These are phyloP conservation scores for Stegodyphus mimosarum DNA, from an alignment of 1,140 invertebrate species.

Conservation along the genomic window DNA sequence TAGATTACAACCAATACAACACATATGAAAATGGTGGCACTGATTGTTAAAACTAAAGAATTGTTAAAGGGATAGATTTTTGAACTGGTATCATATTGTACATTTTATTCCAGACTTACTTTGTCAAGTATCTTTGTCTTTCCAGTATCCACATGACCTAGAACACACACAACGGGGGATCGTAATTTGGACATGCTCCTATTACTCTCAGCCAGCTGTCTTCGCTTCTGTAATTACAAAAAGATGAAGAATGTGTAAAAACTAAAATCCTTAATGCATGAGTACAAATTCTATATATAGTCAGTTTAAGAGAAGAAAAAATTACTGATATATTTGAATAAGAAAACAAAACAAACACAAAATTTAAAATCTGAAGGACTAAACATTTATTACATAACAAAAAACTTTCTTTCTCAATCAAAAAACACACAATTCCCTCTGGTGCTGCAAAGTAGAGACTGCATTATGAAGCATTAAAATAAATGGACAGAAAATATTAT, in stretches of 20 bases:
- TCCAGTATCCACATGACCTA: slow-evolving; percentile 99
- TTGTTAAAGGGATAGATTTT: neutral
- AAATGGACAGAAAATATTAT: no score
- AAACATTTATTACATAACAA: no score
- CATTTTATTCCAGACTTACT: slow-evolving; percentile 64
- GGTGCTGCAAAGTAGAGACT: no score
- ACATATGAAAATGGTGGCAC: neutral
- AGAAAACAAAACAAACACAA: neutral
- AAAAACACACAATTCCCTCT: no score
- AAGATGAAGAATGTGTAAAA: neutral
- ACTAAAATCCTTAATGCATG: neutral
- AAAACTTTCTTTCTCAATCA: no score
- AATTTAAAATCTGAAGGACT: neutral
- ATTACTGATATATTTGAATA: neutral
- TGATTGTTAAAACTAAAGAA: neutral
- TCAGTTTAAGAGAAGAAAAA: neutral
- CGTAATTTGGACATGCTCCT: slow-evolving; percentile 82
- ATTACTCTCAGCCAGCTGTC: slow-evolving; percentile 86
- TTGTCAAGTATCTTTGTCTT: slow-evolving; percentile 99
- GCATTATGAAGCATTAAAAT: no score
- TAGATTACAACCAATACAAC: neutral
- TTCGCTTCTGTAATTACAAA: slow-evolving; percentile 75
- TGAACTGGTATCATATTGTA: neutral
- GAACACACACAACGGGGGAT: slow-evolving; percentile 96
- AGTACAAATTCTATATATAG: neutral